Base-by-base conservation (phyloP, 2,888 invertebrate genomes). In the Chouioia cunea region DNA sequence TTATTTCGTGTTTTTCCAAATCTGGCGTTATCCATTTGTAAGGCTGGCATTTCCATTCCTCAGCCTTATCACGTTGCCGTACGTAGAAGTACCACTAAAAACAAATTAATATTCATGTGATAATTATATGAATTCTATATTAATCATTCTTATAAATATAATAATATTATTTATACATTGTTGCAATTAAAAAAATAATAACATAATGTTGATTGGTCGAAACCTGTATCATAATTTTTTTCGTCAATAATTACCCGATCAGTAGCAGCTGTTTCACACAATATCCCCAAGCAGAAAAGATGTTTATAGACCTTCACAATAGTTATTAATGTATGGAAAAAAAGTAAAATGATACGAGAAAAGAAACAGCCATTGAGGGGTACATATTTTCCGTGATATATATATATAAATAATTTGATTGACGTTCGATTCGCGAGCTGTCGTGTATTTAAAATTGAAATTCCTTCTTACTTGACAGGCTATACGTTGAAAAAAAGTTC, bases 1-100 rank as follows among this genome's bases (percentile, higher is more conserved):
- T 84, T 74, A 93, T 91, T 85, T 92, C 92, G 76, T 93, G 91
- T 4, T 89, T 86, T 78, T 93, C 92, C 64, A 92, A 82, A 68
- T 92, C 90, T 0, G 91, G 89, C 0, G 89, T 84, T 14, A 93
- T 78, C 89, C 91, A 93, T 75, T 91, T 91, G 52, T 87, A 87
- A 0, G 92, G 93, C 79, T 93, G 93, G 75, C 92, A 90, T 85
- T 93, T 93, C 93, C 93, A 93, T 75, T 91, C 90, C 62, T 90
- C 86, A 0, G 92, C 87, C 8, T 84, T 79, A 77, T 91, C 89
- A 0, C 90, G 85, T 79, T 89, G 88, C 1, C 88, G 87, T 20
- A 92, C 87, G 83, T 92, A 93, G 84, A 90, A 93, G 80, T 91
- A 91, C 91, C 91, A 92, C 91, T 93, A n/a, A 27, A 53, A 16